phyloP scores from a whole-genome alignment of 92 coral and sea anemone species.

The Blastomussa wellsi region DNA sequence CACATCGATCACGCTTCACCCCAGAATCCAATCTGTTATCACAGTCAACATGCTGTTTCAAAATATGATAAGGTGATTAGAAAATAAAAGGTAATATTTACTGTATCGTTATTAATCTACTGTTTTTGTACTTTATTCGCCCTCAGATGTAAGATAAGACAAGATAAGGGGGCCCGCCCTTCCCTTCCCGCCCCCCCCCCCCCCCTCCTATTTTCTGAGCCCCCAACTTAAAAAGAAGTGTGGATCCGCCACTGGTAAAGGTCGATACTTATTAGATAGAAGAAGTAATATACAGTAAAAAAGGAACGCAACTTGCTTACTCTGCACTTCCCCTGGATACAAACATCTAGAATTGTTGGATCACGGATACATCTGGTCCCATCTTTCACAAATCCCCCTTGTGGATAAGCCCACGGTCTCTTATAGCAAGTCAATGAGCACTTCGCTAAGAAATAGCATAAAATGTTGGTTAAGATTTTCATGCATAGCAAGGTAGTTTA shows the following conservation, averaged over 20 bases:
- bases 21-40: constrained; percentile 57
- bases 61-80: neutral
- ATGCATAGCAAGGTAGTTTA: neutral
- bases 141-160: too few species aligned
- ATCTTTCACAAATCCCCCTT: constrained; percentile 48
- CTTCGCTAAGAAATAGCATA: neutral
- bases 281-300: neutral
- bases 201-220: too few species aligned
- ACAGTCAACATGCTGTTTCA: constrained; percentile 55
- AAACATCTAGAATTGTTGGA: constrained; percentile 47
- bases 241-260: neutral
- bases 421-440: constrained; percentile 19
- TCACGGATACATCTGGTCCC: constrained; percentile 70
- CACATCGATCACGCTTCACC: constrained; percentile 62
- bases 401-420: neutral
- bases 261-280: too few species aligned
- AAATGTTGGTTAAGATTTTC: neutral
- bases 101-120: neutral
- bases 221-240: too few species aligned
- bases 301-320: constrained; percentile 33
- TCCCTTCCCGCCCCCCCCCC: too few species aligned
- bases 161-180: too few species aligned
- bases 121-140: too few species aligned
- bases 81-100: neutral
- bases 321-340: constrained; percentile 65